A percentile compares a stretch with the other conserved stretches of the same genome.
Evolutionary conservation across 2,797 vertebrate genomes (phyloP).

Genomic region (Cyclopterus lumpus): DNA sequence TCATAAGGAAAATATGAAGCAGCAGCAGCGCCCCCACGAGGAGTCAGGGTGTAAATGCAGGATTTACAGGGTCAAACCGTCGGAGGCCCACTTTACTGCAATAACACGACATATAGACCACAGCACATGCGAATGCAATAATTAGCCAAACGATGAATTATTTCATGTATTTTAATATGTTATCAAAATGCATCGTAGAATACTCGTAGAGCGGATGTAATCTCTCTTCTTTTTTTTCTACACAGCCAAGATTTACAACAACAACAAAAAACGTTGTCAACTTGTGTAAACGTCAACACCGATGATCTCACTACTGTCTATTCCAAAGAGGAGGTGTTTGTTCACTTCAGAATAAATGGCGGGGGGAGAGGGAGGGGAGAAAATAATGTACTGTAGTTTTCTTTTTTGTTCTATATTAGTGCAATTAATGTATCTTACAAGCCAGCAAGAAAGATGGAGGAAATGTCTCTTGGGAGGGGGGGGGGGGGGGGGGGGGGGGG

Average conservation of each 20-base stretch:
- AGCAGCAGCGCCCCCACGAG: constrained; percentile 71
- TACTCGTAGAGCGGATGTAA: constrained; percentile 51
- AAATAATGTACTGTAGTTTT: constrained; percentile 62
- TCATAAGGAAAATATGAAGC: constrained; percentile 47
- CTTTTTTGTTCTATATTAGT: constrained; percentile 64
- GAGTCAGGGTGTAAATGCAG: constrained; percentile 49
- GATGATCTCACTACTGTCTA: constrained; percentile 31
- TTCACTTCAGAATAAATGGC: constrained; percentile 37
- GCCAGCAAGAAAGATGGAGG: constrained; percentile 60
- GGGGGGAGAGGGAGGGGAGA: neutral
- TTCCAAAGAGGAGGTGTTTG: constrained; percentile 68
- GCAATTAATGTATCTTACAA: constrained; percentile 58
- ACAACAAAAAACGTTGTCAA: constrained; percentile 31
- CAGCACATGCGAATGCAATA: constrained; percentile 78
- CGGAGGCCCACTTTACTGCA: constrained; percentile 63
- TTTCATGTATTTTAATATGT: constrained; percentile 69
- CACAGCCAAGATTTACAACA: constrained; percentile 61
- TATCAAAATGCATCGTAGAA: constrained; percentile 58
- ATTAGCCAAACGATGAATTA: constrained; percentile 63
- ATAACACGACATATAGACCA: constrained; percentile 61
- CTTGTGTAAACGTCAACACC: constrained; percentile 42
- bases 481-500: neutral
- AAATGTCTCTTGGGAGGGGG: constrained; percentile 42
- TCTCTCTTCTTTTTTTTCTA: constrained; percentile 64
- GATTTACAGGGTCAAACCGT: constrained; percentile 58